Conservation (phyloP, 1,140 invertebrate genomes). For the Hyles vespertilio region DNA sequence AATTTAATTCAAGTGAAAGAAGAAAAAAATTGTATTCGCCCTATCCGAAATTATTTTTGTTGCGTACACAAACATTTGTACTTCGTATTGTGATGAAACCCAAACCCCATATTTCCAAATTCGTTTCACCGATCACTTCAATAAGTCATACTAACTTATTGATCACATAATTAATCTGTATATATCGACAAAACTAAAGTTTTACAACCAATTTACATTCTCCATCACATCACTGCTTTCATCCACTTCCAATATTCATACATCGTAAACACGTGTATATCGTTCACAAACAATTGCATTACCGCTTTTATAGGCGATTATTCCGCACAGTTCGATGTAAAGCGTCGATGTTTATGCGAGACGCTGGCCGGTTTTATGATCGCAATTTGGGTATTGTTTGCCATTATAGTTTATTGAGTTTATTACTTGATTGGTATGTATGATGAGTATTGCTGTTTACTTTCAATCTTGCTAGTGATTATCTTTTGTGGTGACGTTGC, state of each 20-base stretch:
- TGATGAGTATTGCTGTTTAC: neutral
- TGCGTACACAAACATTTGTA: no score
- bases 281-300: constrained; percentile 8
- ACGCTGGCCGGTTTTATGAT: neutral
- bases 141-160: no score
- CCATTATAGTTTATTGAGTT: neutral
- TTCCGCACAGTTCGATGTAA: no score
- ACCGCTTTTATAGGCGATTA: constrained; percentile 1
- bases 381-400: constrained; percentile 4
- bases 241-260: neutral
- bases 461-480: no score
- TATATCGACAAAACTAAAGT: neutral
- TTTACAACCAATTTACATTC: neutral
- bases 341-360: neutral
- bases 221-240: neutral
- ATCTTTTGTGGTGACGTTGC: no score
- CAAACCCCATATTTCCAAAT: no score
- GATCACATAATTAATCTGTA: no score
- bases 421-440: constrained; percentile 2
- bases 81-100: no score
- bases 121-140: no score
- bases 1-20: no score
- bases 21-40: no score
- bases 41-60: no score
- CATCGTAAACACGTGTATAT: constrained; percentile 4